phyloP scores from a whole-genome alignment of 1,140 invertebrate genomes.

The Cotesia typhae region DNA sequence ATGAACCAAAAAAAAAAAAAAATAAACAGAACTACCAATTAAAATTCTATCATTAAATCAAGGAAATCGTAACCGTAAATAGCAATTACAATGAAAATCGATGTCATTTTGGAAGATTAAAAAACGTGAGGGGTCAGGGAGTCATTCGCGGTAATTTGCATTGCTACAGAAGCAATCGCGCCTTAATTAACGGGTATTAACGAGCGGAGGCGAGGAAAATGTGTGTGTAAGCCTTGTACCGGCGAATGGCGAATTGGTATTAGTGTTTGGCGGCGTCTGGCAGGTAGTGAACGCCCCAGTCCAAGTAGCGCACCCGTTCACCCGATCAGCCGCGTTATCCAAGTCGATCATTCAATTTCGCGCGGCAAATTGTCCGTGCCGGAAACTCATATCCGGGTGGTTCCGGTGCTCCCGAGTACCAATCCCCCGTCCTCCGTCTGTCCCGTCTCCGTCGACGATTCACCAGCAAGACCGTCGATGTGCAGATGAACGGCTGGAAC shows the following conservation, averaged over 20 bases:
- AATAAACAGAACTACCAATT: not conserved
- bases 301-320: slow-evolving; percentile 25
- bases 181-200: slow-evolving; percentile 37
- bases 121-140: not conserved
- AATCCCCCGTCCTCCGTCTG: slow-evolving; percentile 42
- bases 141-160: slow-evolving; percentile 32
- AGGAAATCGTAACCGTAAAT: too few species aligned
- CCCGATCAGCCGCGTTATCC: slow-evolving; percentile 48
- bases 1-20: not conserved
- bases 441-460: slow-evolving; percentile 7
- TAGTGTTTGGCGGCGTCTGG: slow-evolving; percentile 20
- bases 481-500: slow-evolving; percentile 55
- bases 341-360: slow-evolving; percentile 65
- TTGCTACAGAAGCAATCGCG: slow-evolving; percentile 36
- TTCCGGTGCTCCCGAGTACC: slow-evolving; percentile 54
- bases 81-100: too few species aligned
- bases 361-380: slow-evolving; percentile 64
- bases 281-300: not conserved
- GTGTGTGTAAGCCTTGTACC: slow-evolving; percentile 3
- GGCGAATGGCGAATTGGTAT: not conserved
- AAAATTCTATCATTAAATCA: too few species aligned
- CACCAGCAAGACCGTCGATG: not conserved
- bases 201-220: slow-evolving; percentile 35
- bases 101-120: not conserved
- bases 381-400: slow-evolving; percentile 67